Evolutionary conservation across 2,113 vertebrate species (phyloP).

Genomic region (Xenus cinereus): DNA sequence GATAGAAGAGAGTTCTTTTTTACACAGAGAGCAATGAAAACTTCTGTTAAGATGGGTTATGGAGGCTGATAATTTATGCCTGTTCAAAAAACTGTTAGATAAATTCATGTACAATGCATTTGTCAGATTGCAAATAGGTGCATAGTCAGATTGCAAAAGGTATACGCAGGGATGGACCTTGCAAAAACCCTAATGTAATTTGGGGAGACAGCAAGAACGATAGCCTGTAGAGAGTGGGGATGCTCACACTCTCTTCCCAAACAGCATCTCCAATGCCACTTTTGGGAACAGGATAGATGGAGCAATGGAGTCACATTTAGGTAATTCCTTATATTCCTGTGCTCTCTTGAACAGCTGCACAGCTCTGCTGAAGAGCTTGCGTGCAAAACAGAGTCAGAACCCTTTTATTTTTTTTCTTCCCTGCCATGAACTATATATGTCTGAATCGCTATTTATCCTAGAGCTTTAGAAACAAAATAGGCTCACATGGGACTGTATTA

Average conservation of each 20-base stretch:
- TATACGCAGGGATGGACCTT: neutral
- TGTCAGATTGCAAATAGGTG: no score
- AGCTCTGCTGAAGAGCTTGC: neutral
- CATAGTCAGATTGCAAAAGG: neutral
- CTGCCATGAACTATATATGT: neutral
- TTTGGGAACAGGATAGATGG: neutral
- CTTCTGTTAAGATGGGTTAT: neutral
- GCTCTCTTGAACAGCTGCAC: neutral
- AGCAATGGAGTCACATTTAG: neutral
- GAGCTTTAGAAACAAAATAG: neutral
- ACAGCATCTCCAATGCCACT: neutral
- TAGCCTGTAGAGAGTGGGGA: neutral
- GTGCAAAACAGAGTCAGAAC: neutral
- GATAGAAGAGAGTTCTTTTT: neutral
- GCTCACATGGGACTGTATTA: neutral
- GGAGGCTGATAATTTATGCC: neutral
- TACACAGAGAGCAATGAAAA: neutral
- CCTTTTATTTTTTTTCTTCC: neutral
- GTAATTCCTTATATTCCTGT: neutral
- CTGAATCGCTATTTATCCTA: neutral
- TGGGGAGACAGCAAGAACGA: rapidly evolving
- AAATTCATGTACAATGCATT: neutral
- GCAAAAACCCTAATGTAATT: neutral
- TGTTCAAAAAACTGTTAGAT: neutral
- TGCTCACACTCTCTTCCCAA: neutral